These are phyloP conservation scores for Drosophila subpulchrella DNA, from an alignment of 1,140 invertebrate species.

Conservation along the genomic window DNA sequence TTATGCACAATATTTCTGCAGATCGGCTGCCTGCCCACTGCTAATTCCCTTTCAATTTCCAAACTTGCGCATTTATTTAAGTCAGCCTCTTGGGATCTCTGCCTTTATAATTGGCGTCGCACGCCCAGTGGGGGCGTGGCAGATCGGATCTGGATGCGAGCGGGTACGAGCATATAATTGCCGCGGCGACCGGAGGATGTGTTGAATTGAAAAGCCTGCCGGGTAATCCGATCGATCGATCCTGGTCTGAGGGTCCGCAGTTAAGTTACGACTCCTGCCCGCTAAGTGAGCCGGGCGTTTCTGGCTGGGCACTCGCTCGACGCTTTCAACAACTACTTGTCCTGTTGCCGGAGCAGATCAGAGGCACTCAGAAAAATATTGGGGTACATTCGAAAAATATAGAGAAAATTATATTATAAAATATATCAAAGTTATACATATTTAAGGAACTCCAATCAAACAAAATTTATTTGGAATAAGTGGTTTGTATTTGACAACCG, in stretches of 20 bases:
- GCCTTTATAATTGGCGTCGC: slow-evolving; percentile 70
- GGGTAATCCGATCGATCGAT: slow-evolving; percentile 75
- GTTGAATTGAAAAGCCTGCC: slow-evolving; percentile 81
- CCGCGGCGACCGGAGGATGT: slow-evolving; percentile 64
- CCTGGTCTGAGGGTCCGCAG: not conserved
- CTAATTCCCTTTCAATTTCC: slow-evolving; percentile 79
- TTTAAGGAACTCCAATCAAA: too few relatives aligned
- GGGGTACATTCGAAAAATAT: not conserved
- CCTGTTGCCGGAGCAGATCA: slow-evolving; percentile 19
- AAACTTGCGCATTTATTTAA: slow-evolving; percentile 81
- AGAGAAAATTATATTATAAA: too few relatives aligned
- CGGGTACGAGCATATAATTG: slow-evolving; percentile 56
- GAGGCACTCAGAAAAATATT: slow-evolving; percentile 3
- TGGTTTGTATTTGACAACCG: too few relatives aligned
- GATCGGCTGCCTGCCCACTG: slow-evolving; percentile 39
- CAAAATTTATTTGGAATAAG: too few relatives aligned
- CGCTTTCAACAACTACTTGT: slow-evolving; percentile 81
- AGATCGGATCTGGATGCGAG: slow-evolving; percentile 7
- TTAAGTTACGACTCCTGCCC: slow-evolving; percentile 64
- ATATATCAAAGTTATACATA: too few relatives aligned
- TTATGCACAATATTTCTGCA: slow-evolving; percentile 77
- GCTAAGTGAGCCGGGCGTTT: slow-evolving; percentile 62
- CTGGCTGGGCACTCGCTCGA: slow-evolving; percentile 65
- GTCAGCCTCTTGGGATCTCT: slow-evolving; percentile 53
- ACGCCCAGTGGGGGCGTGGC: slow-evolving; percentile 45